Evolutionary conservation across 2,797 vertebrate species (phyloP), one percentile per base, ranked within the genome.

Genomic region (Eremophila alpestris): DNA sequence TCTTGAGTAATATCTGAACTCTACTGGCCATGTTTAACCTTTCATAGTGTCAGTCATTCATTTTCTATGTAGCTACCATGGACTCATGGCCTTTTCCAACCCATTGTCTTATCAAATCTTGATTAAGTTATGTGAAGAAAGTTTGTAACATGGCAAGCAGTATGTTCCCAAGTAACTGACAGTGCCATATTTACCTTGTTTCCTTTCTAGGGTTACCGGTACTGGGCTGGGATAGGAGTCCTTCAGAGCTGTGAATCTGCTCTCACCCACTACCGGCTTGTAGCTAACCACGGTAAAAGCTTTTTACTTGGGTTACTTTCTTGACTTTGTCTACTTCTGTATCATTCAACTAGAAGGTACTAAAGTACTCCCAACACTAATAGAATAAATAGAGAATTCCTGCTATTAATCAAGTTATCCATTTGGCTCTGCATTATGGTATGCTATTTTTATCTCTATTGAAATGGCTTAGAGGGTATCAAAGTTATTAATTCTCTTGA

Each of bases 241-340:
- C 98, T 99, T 71, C 99, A 99, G 83, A 99, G 99, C 84, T 99
- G 99, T 90, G 99, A 99, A 97, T 99, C 99, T 29, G 99, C 99
- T 3, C 98, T 99, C 65, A 99, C 99, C 6, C 99, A 99, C 96
- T 99, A 99, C 90, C 98, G 98, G 43, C 98, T 99, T 17, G 99
- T 99, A 73, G 99, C 99, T 70, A 99, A 99, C 97, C 99, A 99
- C 0, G 99, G 99, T 99, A 98, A 84, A 94, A 96, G 7, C 30
- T 62, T 85, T 48, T 45, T 59, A 64, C 36, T 87, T 6, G 43
- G 20, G 40, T 80, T 21, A 21, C 0, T 0, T 55, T 83, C 20
- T 75, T 40, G 13, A 34, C 45, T 88, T 62, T 34, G 2, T 79
- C 24, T 56, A 22, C 65, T 85, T 60, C 27, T 69, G 0, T 34